A percentile compares a stretch with the other conserved stretches of the same genome.
Conservation (phyloP, 1,140 invertebrate genomes). For the Scaptomyza montana region DNA sequence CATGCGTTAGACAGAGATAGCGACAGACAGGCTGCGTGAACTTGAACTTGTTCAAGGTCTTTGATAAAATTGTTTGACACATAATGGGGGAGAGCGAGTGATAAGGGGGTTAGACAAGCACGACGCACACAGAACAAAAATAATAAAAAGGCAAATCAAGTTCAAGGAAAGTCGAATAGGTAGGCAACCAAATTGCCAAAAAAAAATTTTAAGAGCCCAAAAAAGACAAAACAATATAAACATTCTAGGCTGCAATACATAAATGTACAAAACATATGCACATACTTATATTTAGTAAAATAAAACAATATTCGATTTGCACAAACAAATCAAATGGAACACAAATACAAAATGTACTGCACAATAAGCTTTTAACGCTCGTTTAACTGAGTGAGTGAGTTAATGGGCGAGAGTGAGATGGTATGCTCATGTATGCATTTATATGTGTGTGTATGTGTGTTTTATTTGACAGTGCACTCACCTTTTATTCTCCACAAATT, state of each 20-base stretch:
- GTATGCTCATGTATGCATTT: not conserved
- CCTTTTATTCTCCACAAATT: slow-evolving; percentile 58
- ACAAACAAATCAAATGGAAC: slow-evolving; percentile 9
- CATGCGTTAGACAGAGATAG: slow-evolving; percentile 52
- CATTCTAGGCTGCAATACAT: slow-evolving; percentile 45
- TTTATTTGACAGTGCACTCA: slow-evolving; percentile 65
- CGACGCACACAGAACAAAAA: slow-evolving; percentile 26
- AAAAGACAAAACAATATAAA: slow-evolving; percentile 52
- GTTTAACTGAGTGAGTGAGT: slow-evolving; percentile 28
- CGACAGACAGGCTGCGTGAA: slow-evolving; percentile 50
- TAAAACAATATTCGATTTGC: slow-evolving; percentile 48
- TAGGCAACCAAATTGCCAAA: not conserved
- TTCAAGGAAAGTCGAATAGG: slow-evolving; percentile 42
- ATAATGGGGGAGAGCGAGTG: slow-evolving; percentile 3
- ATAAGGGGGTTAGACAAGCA: slow-evolving; percentile 46
- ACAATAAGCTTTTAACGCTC: slow-evolving; percentile 27
- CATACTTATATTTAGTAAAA: not conserved
- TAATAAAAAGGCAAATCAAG: slow-evolving; percentile 28
- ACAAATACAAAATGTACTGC: slow-evolving; percentile 37
- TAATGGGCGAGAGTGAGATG: slow-evolving; percentile 37
- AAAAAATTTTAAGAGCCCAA: slow-evolving; percentile 17
- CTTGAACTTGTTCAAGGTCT: slow-evolving; percentile 78
- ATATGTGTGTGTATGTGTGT: slow-evolving; percentile 6
- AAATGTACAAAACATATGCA: not conserved
- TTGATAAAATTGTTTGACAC: slow-evolving; percentile 29